Conservation (phyloP, 1,140 invertebrate genomes). For the Andrena cerasifolii region DNA sequence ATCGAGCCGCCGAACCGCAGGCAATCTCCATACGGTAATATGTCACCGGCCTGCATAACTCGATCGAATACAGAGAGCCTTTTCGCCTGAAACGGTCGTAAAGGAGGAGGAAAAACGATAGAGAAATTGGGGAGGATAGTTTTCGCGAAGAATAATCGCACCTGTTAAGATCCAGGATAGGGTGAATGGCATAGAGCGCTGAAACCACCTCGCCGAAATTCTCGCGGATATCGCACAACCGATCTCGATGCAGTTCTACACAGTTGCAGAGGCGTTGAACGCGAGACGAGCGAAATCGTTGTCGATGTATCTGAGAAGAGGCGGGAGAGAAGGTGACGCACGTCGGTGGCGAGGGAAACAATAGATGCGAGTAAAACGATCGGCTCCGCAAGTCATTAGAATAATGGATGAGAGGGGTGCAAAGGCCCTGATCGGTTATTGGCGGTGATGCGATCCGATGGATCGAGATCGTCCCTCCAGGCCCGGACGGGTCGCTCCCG, state of each 20-base stretch:
- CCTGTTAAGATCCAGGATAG: too few species aligned
- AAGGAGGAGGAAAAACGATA: too few species aligned
- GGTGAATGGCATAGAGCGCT: too few species aligned
- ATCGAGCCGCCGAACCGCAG: neutral
- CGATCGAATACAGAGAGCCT: conserved; percentile 3
- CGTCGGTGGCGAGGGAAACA: neutral
- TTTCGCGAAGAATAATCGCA: too few species aligned
- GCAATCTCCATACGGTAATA: conserved; percentile 23
- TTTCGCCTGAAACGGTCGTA: neutral
- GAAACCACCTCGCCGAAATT: too few species aligned
- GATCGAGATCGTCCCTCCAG: conserved; percentile 32
- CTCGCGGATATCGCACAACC: too few species aligned
- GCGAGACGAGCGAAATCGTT: neutral
- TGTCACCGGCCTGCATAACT: conserved; percentile 24
- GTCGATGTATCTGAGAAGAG: neutral
- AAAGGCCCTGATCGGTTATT: conserved; percentile 45
- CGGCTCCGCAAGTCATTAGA: conserved; percentile 35
- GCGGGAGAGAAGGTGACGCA: neutral
- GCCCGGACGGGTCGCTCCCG: neutral
- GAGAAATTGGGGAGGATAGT: too few species aligned
- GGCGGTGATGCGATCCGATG: conserved; percentile 27
- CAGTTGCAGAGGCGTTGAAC: too few species aligned
- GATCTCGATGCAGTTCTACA: too few species aligned
- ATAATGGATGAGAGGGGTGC: conserved; percentile 20
- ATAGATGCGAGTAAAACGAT: conserved; percentile 28